Percentiles rank a stretch among this genome's conserved stretches.
Conservation (phyloP, 1,140 invertebrate genomes). For the Neotoxoptera formosana region DNA sequence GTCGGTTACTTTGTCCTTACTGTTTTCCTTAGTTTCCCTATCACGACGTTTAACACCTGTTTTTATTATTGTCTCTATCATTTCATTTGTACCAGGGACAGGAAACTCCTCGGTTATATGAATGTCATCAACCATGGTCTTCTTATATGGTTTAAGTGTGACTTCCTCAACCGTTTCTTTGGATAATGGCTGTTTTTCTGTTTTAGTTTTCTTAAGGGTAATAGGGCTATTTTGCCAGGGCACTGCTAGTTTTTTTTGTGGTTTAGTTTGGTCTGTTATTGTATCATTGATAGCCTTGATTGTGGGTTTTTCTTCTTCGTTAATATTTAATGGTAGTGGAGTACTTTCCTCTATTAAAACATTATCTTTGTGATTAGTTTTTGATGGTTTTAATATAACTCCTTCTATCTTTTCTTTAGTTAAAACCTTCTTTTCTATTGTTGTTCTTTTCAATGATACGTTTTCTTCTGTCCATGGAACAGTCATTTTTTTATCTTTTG, state of each 20-base stretch:
- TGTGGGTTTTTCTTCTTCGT: neutral
- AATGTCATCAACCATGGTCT: neutral
- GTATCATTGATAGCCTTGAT: neutral
- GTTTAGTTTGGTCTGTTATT: too few relatives aligned
- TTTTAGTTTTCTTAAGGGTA: constrained; percentile 61
- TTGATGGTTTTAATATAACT: constrained; percentile 61
- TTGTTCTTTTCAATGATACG: constrained; percentile 60
- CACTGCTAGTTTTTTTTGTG: neutral
- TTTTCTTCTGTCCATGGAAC: constrained; percentile 59
- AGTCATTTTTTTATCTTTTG: too few relatives aligned
- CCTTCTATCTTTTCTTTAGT: constrained; percentile 64
- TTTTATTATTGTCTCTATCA: too few relatives aligned
- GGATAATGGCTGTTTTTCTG: neutral
- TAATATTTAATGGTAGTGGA: too few relatives aligned
- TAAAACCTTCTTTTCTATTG: constrained; percentile 61
- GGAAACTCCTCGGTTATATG: neutral
- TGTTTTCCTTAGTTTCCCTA: too few relatives aligned
- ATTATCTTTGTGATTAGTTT: neutral
- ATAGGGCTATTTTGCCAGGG: constrained; percentile 65
- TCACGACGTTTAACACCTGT: too few relatives aligned
- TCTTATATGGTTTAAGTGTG: neutral
- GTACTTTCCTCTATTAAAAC: too few relatives aligned
- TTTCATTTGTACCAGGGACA: too few relatives aligned
- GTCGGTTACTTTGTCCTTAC: too few relatives aligned
- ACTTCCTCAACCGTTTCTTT: neutral